phyloP scores from a whole-genome alignment of 1,140 invertebrate species.

The Dendroctonus valens region DNA sequence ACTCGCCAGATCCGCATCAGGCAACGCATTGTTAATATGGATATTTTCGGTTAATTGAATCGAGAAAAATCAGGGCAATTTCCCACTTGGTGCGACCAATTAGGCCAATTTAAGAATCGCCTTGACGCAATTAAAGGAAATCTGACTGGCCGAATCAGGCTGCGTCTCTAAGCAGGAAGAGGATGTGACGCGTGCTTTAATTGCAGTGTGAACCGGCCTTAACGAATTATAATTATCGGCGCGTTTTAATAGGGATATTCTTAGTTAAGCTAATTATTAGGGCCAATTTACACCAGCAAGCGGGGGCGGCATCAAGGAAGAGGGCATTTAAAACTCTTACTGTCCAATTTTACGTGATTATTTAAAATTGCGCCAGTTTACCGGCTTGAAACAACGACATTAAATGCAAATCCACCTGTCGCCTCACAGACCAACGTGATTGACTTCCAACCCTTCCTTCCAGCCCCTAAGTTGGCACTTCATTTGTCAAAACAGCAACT shows the following conservation, averaged over 20 bases:
- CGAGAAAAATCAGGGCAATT: conserved; percentile 1
- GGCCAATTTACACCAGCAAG: conserved; percentile 13
- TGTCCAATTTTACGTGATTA: too few relatives aligned
- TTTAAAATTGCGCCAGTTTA: too few relatives aligned
- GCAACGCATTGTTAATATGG: too few relatives aligned
- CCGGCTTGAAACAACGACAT: not conserved
- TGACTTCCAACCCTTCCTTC: conserved; percentile 7
- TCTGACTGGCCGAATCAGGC: conserved; percentile 35
- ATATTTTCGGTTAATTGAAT: too few relatives aligned
- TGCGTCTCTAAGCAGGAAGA: conserved; percentile 40
- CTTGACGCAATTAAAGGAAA: conserved; percentile 29
- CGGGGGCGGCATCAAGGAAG: conserved; percentile 9
- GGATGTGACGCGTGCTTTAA: conserved; percentile 47
- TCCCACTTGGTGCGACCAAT: not conserved
- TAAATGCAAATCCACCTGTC: not conserved
- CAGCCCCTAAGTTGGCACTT: not conserved
- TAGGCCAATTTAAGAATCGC: conserved; percentile 5
- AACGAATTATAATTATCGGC: conserved; percentile 48
- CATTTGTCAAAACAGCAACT: conserved; percentile 19
- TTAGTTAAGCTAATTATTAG: conserved; percentile 48
- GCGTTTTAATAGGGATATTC: conserved; percentile 49
- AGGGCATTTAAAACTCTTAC: not conserved
- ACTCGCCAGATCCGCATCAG: not conserved
- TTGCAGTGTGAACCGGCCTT: conserved; percentile 48
- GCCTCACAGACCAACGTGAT: too few relatives aligned